A percentile compares a stretch with the other conserved stretches of the same genome.
Conservation (phyloP, 2,888 invertebrate species). For the Melipona beecheii region DNA sequence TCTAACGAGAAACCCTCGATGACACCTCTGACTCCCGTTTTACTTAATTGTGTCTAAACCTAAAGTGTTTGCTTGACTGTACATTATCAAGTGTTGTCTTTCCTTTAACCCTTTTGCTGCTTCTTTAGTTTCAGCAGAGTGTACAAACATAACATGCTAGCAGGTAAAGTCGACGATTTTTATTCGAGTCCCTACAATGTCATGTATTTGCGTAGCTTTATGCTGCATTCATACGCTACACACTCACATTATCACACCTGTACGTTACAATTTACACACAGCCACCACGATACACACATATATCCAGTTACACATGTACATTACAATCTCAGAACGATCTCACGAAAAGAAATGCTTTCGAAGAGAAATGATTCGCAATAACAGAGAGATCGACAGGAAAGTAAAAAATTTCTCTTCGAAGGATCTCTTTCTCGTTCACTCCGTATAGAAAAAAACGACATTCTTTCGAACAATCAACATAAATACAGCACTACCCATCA, state of each 20-base stretch:
- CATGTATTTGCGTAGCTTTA: constrained; percentile 60
- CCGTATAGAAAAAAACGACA: constrained; percentile 3
- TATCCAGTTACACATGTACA: not conserved
- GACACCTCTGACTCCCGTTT: not conserved
- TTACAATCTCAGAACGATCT: not conserved
- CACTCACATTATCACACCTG: constrained; percentile 56
- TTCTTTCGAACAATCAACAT: constrained; percentile 10
- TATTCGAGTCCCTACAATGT: constrained; percentile 41
- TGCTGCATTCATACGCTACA: constrained; percentile 70
- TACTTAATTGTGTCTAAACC: constrained; percentile 33
- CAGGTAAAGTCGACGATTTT: constrained; percentile 51
- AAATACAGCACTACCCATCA: constrained; percentile 45
- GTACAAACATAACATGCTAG: constrained; percentile 52
- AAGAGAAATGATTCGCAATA: not conserved
- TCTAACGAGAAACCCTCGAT: constrained; percentile 6
- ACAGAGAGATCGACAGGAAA: not conserved
- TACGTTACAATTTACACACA: constrained; percentile 34
- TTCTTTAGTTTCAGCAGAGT: constrained; percentile 61
- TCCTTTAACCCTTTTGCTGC: constrained; percentile 70
- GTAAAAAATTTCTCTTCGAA: constrained; percentile 1
- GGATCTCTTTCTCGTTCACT: not conserved
- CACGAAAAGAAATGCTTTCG: constrained; percentile 11
- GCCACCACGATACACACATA: constrained; percentile 2
- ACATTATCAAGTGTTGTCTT: constrained; percentile 55
- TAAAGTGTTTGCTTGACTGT: constrained; percentile 53